phyloP scores from a whole-genome alignment of 1,140 invertebrate genomes.

The Ceratosolen fusciceps region DNA sequence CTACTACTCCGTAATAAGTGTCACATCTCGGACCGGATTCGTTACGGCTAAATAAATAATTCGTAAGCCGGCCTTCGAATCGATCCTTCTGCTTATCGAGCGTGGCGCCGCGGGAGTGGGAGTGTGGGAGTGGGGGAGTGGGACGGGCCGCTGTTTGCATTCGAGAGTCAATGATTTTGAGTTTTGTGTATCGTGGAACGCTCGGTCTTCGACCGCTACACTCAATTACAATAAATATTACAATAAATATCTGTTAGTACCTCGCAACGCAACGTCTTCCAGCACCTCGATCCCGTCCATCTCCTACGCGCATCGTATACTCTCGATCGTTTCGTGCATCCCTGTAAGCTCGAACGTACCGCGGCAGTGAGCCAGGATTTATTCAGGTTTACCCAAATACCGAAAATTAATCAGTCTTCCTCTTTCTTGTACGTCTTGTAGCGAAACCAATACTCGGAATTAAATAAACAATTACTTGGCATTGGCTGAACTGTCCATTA shows the following conservation, averaged over 20 bases:
- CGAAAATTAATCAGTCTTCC: background rate
- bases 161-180: too few relatives aligned
- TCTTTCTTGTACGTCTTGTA: too few relatives aligned
- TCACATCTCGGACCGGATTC: background rate
- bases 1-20: too few relatives aligned
- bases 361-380: background rate
- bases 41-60: background rate
- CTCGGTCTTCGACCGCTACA: background rate
- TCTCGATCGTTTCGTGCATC: background rate
- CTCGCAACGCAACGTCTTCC: background rate
- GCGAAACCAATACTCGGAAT: background rate
- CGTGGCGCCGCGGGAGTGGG: too few relatives aligned
- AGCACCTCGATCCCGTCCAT: background rate
- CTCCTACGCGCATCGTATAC: background rate
- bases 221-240: background rate
- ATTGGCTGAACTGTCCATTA: background rate
- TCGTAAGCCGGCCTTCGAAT: background rate
- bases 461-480: too few relatives aligned
- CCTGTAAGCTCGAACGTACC: background rate
- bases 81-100: too few relatives aligned
- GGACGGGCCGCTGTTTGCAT: too few relatives aligned
- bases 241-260: background rate
- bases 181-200: too few relatives aligned
- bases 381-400: background rate
- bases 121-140: too few relatives aligned